A percentile compares a stretch with the other conserved stretches of the same genome.
These are phyloP conservation scores for Agrochola lota DNA, from an alignment of 2,888 invertebrate species.

Conservation along the genomic window DNA sequence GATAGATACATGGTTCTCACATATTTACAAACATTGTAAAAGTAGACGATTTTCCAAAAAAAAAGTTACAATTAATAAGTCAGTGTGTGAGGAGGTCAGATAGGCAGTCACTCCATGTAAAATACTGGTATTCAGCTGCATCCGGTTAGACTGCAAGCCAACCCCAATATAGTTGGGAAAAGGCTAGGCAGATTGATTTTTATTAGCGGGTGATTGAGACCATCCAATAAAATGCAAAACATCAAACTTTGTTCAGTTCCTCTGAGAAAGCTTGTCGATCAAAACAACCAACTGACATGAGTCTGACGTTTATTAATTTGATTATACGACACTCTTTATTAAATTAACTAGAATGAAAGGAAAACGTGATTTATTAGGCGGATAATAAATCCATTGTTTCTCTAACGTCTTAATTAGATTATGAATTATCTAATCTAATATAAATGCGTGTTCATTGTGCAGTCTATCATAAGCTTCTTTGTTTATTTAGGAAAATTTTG, in stretches of 20 bases:
- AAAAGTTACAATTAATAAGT: too few relatives aligned
- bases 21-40: too few relatives aligned
- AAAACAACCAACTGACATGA: conserved; percentile 31
- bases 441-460: conserved; percentile 53
- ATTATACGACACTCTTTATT: conserved; percentile 73
- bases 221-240: not conserved
- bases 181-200: too few relatives aligned
- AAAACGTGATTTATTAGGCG: conserved; percentile 73
- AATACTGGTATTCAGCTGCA: too few relatives aligned
- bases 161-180: too few relatives aligned
- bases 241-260: not conserved
- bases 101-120: too few relatives aligned
- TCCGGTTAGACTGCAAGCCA: too few relatives aligned
- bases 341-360: conserved; percentile 72
- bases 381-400: conserved; percentile 72
- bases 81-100: too few relatives aligned
- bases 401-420: conserved; percentile 50
- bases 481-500: conserved; percentile 24
- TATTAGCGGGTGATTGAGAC: not conserved
- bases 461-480: conserved; percentile 30
- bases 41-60: too few relatives aligned
- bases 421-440: too few relatives aligned
- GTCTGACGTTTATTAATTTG: conserved; percentile 73
- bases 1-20: too few relatives aligned
- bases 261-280: not conserved